Evolutionary conservation across 2,113 vertebrate genomes (phyloP).

Genomic region (Pseudorasbora parva): DNA sequence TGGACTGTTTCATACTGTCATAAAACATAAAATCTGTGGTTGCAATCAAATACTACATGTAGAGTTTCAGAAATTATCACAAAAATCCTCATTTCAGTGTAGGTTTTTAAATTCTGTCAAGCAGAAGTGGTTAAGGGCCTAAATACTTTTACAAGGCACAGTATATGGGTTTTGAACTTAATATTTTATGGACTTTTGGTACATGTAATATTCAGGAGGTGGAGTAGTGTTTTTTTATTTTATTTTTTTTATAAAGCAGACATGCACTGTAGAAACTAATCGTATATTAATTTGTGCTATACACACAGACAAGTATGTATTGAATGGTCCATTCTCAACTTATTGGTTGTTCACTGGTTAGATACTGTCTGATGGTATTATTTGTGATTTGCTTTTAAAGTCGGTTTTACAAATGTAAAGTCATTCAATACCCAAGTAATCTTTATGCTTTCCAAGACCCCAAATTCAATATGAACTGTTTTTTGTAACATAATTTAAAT

Average conservation of each 20-base stretch:
- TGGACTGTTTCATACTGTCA: not conserved
- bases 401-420: not conserved
- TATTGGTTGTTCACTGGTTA: not conserved
- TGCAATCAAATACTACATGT: not conserved
- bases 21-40: not conserved
- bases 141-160: conserved; percentile 18
- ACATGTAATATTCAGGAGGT: conserved; percentile 7
- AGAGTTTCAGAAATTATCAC: not conserved
- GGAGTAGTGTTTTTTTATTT: not conserved
- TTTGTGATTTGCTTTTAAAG: not conserved
- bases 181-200: conserved; percentile 6
- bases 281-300: not conserved
- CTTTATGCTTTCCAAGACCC: not conserved
- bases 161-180: not conserved
- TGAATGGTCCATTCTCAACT: not conserved
- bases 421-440: not conserved
- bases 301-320: not conserved
- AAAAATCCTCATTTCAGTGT: not conserved
- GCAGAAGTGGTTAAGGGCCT: not conserved
- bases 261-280: not conserved
- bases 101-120: not conserved
- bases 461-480: not conserved
- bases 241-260: not conserved
- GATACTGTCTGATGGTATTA: not conserved
- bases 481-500: not conserved